These are phyloP conservation scores for Albula glossodonta DNA, from an alignment of 2,113 vertebrate genomes.

Conservation along the genomic window DNA sequence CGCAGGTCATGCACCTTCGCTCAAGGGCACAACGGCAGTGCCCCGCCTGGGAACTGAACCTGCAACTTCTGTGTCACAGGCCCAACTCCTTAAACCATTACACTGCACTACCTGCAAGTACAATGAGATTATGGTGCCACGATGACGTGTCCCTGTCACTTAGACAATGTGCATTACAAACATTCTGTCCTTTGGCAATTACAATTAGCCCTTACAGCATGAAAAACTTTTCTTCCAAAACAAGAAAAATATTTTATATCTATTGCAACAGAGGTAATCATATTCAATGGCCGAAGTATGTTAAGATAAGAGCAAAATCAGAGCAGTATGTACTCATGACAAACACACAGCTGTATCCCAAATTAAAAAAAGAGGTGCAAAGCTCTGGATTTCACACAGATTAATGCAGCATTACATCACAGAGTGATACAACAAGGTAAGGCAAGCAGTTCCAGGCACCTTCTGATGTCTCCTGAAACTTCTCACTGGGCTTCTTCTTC, in stretches of 20 bases:
- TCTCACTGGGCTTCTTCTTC: conserved; percentile 94
- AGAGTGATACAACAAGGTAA: background rate
- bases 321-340: background rate
- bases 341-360: background rate
- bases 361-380: too few relatives aligned
- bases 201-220: background rate
- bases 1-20: background rate
- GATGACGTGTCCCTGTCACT: too few relatives aligned
- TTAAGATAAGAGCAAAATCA: too few relatives aligned
- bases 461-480: conserved; percentile 90
- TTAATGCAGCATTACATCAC: background rate
- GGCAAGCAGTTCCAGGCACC: conserved; percentile 60
- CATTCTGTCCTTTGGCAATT: too few relatives aligned
- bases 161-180: background rate
- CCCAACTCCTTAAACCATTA: background rate
- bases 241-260: too few relatives aligned
- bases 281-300: background rate
- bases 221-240: background rate
- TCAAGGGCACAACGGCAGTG: background rate
- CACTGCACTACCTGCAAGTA: too few relatives aligned
- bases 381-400: background rate
- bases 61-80: background rate
- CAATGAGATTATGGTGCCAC: too few relatives aligned
- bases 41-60: background rate
- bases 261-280: background rate